Evolutionary conservation across 2,888 invertebrate genomes (phyloP), one percentile per base, ranked within the genome.

Genomic region (Coenonympha glycerion): DNA sequence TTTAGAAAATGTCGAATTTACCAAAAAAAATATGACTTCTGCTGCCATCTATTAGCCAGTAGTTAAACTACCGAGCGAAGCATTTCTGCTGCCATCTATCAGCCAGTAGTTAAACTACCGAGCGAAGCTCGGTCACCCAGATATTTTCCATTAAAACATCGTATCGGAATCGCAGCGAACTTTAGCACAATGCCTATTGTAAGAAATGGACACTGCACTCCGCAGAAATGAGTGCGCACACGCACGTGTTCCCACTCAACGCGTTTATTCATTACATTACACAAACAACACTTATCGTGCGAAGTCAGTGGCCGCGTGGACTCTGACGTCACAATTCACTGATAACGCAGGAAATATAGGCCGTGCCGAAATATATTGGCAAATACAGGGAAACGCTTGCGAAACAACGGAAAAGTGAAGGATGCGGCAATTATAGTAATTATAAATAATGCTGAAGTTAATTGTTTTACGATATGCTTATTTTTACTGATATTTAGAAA

Each of bases 301-400:
- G n/a, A 60, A 55, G 70, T 73, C 81, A 74, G 57, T 66, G 74
- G 78, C 71, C 82, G 73, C 58, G 56, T 74, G n/a, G n/a, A n/a
- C n/a, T n/a, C n/a, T n/a, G 79, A 78, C 79, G 76, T 75, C 76
- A 73, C 76, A 78, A 81, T 78, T 76, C 78, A 59, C 39, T 3
- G 16, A n/a, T n/a, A n/a, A 16, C 8, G 31, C 16, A 42, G 49
- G 53, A 64, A n/a, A 62, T 61, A 58, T 65, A 64, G 66, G 66
- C 56, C 64, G 60, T 41, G 57, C 52, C 50, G 26, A 54, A 54
- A 50, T 45, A 42, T 52, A 53, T 47, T 47, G 26, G 28, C 30
- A 30, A 19, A 37, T 18, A 49, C 33, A 49, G 34, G 16, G 13
- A 40, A 24, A 22, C 18, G 11, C 26, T 33, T n/a, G 48, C 33